Percentiles rank a stretch among this genome's conserved stretches.
Conservation (phyloP, 2,113 vertebrate genomes). For the Hystrix cristata region DNA sequence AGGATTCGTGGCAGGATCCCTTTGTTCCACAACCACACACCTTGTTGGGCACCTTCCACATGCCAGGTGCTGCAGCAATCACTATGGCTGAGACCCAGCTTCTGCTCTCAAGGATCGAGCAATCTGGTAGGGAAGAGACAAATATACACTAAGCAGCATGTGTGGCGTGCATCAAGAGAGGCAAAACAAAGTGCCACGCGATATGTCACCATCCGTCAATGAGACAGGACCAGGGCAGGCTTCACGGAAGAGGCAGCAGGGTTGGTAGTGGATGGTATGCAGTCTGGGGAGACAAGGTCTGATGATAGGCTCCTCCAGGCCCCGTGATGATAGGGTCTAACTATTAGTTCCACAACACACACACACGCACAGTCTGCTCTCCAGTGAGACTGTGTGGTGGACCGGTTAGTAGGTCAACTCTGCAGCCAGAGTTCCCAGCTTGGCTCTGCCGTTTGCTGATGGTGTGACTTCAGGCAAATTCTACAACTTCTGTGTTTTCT, state of each 20-base stretch:
- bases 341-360: background rate
- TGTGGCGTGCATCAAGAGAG: background rate
- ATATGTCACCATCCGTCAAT: background rate
- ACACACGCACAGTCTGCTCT: background rate
- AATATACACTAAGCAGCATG: background rate
- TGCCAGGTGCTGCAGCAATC: background rate
- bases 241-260: background rate
- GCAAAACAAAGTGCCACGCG: background rate
- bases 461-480: background rate
- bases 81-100: background rate
- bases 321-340: background rate
- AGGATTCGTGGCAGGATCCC: background rate
- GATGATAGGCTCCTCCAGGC: background rate
- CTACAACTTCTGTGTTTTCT: background rate
- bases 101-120: conserved; percentile 50
- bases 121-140: background rate
- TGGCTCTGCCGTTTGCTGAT: background rate
- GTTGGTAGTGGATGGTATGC: background rate
- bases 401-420: background rate
- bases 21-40: background rate
- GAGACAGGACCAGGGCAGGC: background rate
- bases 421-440: background rate
- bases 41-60: background rate
- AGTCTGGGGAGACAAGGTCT: background rate
- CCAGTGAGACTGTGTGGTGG: background rate